Evolutionary conservation across 2,113 vertebrate species (phyloP).

Genomic region (Thymallus thymallus): DNA sequence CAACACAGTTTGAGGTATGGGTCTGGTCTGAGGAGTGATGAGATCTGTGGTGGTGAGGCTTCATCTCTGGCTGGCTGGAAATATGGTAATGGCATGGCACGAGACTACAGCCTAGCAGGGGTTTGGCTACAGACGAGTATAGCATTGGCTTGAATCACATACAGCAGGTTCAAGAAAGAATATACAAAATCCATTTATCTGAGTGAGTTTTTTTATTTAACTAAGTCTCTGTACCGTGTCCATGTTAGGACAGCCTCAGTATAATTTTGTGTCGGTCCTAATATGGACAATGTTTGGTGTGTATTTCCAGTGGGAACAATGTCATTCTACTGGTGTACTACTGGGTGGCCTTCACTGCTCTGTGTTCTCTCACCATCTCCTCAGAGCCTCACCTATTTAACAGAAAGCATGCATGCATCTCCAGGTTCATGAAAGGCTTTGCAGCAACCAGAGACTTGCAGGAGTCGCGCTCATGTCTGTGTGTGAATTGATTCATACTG

Average conservation of each 20-base stretch:
- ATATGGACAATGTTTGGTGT: not conserved
- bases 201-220: too few species aligned
- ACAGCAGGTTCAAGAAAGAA: not conserved
- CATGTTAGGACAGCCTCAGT: too few species aligned
- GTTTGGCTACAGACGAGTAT: slow-evolving; percentile 14
- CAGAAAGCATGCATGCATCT: slow-evolving; percentile 50
- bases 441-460: not conserved
- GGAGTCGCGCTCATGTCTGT: not conserved
- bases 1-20: slow-evolving; percentile 19
- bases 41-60: slow-evolving; percentile 39
- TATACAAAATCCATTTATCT: not conserved
- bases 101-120: not conserved
- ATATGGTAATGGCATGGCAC: slow-evolving; percentile 3
- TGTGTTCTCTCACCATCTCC: slow-evolving; percentile 52
- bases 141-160: too few species aligned
- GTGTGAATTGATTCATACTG: not conserved
- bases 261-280: too few species aligned
- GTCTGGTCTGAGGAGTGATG: slow-evolving; percentile 34
- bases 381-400: slow-evolving; percentile 24
- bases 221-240: too few species aligned
- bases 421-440: slow-evolving; percentile 2
- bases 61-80: slow-evolving; percentile 28
- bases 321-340: not conserved
- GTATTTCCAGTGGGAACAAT: not conserved
- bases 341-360: slow-evolving; percentile 47